phyloP scores from a whole-genome alignment of 2,888 invertebrate species.

The Limnephilus auricula region DNA sequence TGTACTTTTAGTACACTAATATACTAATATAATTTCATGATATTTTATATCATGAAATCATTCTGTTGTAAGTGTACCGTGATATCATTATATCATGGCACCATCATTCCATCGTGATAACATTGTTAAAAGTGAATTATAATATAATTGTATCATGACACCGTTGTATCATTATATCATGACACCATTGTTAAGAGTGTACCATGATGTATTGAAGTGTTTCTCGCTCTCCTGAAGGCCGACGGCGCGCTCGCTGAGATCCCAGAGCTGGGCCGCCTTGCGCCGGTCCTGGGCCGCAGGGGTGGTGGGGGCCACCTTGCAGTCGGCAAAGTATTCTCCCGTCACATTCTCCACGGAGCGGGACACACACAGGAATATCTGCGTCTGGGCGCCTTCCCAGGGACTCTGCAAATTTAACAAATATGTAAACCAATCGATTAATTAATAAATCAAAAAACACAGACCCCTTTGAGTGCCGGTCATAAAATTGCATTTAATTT shows the following conservation, averaged over 20 bases:
- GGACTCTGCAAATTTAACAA: slow-evolving; percentile 72
- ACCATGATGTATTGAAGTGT: slow-evolving; percentile 50
- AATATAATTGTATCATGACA: background rate
- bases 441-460: background rate
- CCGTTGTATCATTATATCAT: background rate
- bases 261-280: slow-evolving; percentile 81
- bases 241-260: slow-evolving; percentile 79
- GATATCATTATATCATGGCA: no score
- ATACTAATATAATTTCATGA: no score
- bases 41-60: background rate
- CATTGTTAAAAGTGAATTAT: slow-evolving; percentile 54
- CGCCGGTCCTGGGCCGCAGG: slow-evolving; percentile 55
- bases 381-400: slow-evolving; percentile 79
- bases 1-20: background rate
- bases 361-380: slow-evolving; percentile 79
- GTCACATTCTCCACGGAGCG: slow-evolving; percentile 78
- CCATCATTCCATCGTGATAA: no score
- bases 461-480: no score
- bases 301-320: slow-evolving; percentile 65
- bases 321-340: slow-evolving; percentile 79
- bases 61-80: slow-evolving; percentile 54
- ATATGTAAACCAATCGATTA: background rate
- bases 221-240: slow-evolving; percentile 67
- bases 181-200: slow-evolving; percentile 34
- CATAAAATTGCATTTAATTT: no score